Conservation (phyloP, 1,140 invertebrate genomes). For the Glomeris maerens region DNA sequence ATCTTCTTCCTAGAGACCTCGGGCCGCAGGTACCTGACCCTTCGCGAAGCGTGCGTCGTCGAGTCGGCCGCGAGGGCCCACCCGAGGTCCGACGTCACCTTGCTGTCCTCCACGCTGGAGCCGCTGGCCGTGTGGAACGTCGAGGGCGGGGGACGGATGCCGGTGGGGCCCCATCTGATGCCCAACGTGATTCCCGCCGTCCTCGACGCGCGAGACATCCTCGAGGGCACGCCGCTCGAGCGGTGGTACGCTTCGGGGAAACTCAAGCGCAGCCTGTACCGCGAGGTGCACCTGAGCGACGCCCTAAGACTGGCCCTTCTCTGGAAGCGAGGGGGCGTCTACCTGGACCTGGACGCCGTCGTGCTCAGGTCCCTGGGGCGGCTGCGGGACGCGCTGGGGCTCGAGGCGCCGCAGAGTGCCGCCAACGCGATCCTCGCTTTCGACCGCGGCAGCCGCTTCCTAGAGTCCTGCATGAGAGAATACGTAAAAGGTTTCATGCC, state of each 20-base stretch:
- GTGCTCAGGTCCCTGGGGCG: background rate
- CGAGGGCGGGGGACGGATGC: too few species aligned
- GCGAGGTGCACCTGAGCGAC: background rate
- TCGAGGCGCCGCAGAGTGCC: background rate
- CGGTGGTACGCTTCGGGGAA: background rate
- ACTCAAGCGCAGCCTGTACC: background rate
- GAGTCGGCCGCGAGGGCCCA: background rate
- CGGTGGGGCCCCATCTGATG: too few species aligned
- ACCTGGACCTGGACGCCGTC: background rate
- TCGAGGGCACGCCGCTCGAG: constrained; percentile 23
- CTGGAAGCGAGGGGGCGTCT: background rate
- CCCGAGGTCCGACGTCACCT: background rate
- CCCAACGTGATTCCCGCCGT: constrained; percentile 42
- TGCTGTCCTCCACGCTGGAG: too few species aligned
- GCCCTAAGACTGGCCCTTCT: background rate
- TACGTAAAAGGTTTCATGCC: background rate
- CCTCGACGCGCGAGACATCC: constrained; percentile 41
- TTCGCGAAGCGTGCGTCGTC: background rate
- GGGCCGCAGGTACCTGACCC: background rate
- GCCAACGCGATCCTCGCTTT: background rate
- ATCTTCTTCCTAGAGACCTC: background rate
- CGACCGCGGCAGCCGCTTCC: background rate
- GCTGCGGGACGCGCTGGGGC: background rate
- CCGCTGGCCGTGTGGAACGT: too few species aligned
- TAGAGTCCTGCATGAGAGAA: background rate